Percentiles rank a stretch among this genome's conserved stretches.
phyloP scores from a whole-genome alignment of 2,888 invertebrate species.

The Polyommatus icarus region DNA sequence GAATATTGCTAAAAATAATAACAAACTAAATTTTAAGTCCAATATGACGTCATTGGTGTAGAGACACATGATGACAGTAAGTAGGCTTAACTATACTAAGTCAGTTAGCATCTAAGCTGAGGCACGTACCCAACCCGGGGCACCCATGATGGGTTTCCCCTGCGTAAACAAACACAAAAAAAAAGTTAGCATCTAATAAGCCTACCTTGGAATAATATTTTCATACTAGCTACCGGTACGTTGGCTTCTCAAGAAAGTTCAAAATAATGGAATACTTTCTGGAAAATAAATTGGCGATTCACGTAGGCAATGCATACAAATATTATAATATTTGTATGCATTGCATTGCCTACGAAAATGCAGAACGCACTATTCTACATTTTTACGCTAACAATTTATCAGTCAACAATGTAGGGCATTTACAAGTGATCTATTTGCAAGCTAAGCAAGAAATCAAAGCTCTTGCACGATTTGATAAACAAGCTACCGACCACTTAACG shows the following conservation, averaged over 20 bases:
- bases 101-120: background rate
- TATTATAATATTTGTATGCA: background rate
- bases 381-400: background rate
- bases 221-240: too few species aligned
- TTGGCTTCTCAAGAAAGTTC: background rate
- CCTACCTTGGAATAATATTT: background rate
- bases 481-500: background rate
- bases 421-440: conserved; percentile 4
- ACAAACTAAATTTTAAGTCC: too few species aligned
- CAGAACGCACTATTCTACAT: background rate
- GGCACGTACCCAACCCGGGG: too few species aligned
- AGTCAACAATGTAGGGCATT: background rate
- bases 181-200: background rate
- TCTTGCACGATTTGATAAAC: conserved; percentile 12
- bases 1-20: too few species aligned
- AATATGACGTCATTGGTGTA: background rate
- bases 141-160: too few species aligned
- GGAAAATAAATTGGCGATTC: background rate
- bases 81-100: too few species aligned
- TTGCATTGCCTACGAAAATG: background rate
- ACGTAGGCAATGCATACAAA: too few species aligned
- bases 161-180: too few species aligned
- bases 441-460: conserved; percentile 8
- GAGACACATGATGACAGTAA: background rate
- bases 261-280: background rate